Evolutionary conservation across 2,888 invertebrate genomes (phyloP), one percentile per base, ranked within the genome.

Genomic region (Eristalinus sepulchralis): DNA sequence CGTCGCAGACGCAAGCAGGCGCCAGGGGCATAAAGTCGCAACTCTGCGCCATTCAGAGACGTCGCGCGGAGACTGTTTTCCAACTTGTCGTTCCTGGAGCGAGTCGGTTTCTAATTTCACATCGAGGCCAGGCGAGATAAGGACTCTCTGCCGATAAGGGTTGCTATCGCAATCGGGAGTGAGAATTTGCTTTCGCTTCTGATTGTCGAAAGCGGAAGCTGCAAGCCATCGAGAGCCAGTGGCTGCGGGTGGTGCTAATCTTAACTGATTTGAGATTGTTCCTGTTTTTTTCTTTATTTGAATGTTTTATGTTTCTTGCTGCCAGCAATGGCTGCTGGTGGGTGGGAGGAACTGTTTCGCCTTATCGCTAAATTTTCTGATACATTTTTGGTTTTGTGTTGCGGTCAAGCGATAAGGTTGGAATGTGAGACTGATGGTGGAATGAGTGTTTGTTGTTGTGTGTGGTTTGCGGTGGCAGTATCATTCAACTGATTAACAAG

Each of bases 191-290:
- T 24, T 11, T 55, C 36, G 39, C 39, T 22, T 59, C 62, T 31
- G 27, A 22, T 79, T 79, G 75, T 81, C 81, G 62, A 13, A 67
- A 81, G 75, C 81, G 81, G 81, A 81, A 75, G 81, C 81, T 81
- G 72, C 62, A 62, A 39, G 57, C 71, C 70, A 70, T 17, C 47
- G 2, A 47, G 34, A 34, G 10, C 34, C 47, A 20, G 31, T 47
- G 22, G 13, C 20, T 22, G 55, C 64, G 73, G 70, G 47, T 17
- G 47, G 47, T 47, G 47, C 17, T 47, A 47, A 47, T 47, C 22
- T 11, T 22, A 27, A 27, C 10, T 13, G 8, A 71, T 84, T 84
- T 84, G 84, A 80, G 62, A 71, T 47, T 34, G 8, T 8, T 34
- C 6, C 10, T 34, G 9, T 34, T 34, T 71, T 2, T 3, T 33